Evolutionary conservation across 2,797 vertebrate species (phyloP).

Genomic region (Champsocephalus esox): DNA sequence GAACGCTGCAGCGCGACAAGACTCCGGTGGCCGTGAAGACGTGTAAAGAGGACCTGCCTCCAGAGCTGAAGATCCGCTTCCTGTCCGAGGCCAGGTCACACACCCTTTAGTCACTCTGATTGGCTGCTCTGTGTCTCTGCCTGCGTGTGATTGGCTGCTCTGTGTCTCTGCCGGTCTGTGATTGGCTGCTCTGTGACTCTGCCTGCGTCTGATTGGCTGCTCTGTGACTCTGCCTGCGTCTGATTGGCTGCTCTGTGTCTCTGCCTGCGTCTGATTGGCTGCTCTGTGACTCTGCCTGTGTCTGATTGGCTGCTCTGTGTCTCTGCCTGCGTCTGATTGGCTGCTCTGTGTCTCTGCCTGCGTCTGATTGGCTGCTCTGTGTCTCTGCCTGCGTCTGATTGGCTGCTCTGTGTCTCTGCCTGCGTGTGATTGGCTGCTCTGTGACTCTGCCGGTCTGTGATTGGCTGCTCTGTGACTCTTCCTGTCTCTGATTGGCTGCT

Average conservation of each 20-base stretch:
- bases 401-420: neutral
- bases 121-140: neutral
- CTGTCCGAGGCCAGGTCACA: conserved; percentile 94
- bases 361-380: too few relatives aligned
- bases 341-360: neutral
- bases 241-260: too few relatives aligned
- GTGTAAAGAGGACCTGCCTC: conserved; percentile 97
- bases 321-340: neutral
- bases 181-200: too few relatives aligned
- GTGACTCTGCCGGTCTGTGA: neutral
- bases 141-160: neutral
- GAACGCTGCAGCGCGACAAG: conserved; percentile 92
- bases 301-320: too few relatives aligned
- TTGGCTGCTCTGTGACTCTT: too few relatives aligned
- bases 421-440: neutral
- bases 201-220: neutral
- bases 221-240: neutral
- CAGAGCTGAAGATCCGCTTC: conserved; percentile 97
- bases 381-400: too few relatives aligned
- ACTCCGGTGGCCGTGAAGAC: conserved; percentile 95
- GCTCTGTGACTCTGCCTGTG: neutral
- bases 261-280: neutral
- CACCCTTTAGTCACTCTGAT: too few relatives aligned
- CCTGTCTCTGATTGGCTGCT: too few relatives aligned
- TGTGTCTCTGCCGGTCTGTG: too few relatives aligned